Evolutionary conservation across 1,140 invertebrate species (phyloP), one percentile per base, ranked within the genome.

Genomic region (Pseudomyrmex pallidus): DNA sequence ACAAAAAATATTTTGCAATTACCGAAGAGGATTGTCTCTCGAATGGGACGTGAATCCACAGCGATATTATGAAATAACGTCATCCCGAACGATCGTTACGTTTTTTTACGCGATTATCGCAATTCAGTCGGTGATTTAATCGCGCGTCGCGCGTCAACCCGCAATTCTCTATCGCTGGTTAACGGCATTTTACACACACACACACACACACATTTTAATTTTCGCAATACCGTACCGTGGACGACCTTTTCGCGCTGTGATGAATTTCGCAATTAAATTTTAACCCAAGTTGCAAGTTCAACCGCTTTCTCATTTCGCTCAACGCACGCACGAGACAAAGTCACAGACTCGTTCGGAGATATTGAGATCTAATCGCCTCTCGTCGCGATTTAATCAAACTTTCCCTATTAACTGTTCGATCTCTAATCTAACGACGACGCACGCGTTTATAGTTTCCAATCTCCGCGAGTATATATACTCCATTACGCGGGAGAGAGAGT

Each of bases 351-450:
- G 76, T 61, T 22, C 64, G 44, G 44, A 35, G 54, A 35, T 35
- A 35, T 25, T 66, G n/a, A 70, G 20, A 12, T 74, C 62, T 74
- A 20, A 22, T 15, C 44, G 20, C 20, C 44, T 50, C 22, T 48
- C 22, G 59, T 63, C 59, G 59, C 73, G 59, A 70, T 78, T 78
- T 56, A 78, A 80, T 80, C 76, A 35, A 80, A 57, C 76, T 78
- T 70, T 70, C 76, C 25, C 15, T 3, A 13, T 13, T 72, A 61
- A 80, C n/a, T 8, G 20, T 72, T 80, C 54, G n/a, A 61, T 61
- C 20, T 17, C 44, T 72, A 48, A 80, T 80, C 66, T 59, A 59
- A 54, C 12, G n/a, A 13, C 44, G 4, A 76, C 25, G 2, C 25
- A 0, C 22, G 7, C 7, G 4, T 12, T 4, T 56, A 4, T 35